Base-by-base conservation (phyloP, 2,888 invertebrate genomes). In the Caradrina clavipalpis region DNA sequence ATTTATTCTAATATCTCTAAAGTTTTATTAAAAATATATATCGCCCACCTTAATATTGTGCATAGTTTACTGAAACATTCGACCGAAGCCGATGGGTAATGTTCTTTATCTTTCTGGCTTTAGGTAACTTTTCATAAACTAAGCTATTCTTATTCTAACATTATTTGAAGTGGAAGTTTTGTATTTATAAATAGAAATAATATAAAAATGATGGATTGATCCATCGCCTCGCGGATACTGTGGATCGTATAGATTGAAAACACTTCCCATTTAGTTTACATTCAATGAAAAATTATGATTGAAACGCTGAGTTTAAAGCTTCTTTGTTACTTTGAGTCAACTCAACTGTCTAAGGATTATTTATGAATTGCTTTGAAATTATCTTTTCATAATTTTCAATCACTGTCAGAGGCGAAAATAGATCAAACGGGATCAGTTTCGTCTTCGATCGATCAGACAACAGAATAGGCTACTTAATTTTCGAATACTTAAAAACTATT, bases 261-360 rank as follows among this genome's bases (percentile, higher is more conserved):
- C 63, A 69, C 22, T 70, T 54, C 50, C 62, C 51, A 64, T 64
- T 78, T 67, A 66, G 69, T 69, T 73, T 56, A 64, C 56, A 64
- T 76, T 61, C 56, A 72, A 69, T 70, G 73, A 79, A 81, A 84
- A 76, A 81, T 78, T 73, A 81, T 78, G 74, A 80, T 77, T 80
- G 70, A 73, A 84, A 63, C 56, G 47, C 61, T 62, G 58, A 80
- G 57, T 75, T 77, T 73, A 61, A 82, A 80, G 73, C 73, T 71
- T 59, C 69, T 71, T 84, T 84, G 82, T 77, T 76, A 62, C 70
- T 73, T 71, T 67, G 57, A 82, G 63, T 66, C 61, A 74, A 65
- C 62, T 79, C 21, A 60, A 73, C 81, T 71, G 73, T 71, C 70
- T 57, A 61, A 62, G 59, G 45, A 67, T 73, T 71, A 69, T 84